Percentiles rank a stretch among this genome's conserved stretches.
Evolutionary conservation across 1,140 invertebrate genomes (phyloP).

Genomic region (Amphibalanus amphitrite): DNA sequence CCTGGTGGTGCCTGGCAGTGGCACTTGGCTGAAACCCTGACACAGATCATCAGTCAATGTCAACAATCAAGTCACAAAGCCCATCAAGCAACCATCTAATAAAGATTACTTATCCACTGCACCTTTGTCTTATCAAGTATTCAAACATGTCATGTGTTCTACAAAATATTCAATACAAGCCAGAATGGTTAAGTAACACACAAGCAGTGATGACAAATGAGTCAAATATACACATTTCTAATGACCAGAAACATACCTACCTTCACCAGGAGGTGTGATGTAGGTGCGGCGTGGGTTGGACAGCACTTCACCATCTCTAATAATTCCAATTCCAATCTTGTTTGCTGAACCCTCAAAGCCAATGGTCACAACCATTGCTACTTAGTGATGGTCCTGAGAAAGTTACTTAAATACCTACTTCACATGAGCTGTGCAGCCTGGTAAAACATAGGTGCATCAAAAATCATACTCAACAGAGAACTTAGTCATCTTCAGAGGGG

Average conservation of each 20-base stretch:
- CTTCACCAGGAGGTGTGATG: constrained; percentile 88
- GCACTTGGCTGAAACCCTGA: constrained; percentile 80
- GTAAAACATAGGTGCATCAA: too few relatives aligned
- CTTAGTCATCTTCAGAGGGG: too few relatives aligned
- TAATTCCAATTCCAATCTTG: constrained; percentile 92
- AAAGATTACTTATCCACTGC: too few relatives aligned
- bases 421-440: too few relatives aligned
- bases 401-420: too few relatives aligned
- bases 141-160: not conserved
- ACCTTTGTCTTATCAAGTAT: too few relatives aligned
- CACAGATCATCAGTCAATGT: not conserved
- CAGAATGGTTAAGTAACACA: too few relatives aligned
- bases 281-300: constrained; percentile 89
- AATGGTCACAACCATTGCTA: constrained; percentile 72
- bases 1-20: constrained; percentile 86
- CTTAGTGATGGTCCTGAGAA: too few relatives aligned
- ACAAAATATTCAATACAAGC: not conserved
- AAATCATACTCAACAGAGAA: too few relatives aligned
- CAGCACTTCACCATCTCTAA: constrained; percentile 78
- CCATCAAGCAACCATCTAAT: not conserved
- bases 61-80: not conserved
- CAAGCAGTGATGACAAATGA: not conserved
- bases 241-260: constrained; percentile 11
- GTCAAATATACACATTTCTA: too few relatives aligned
- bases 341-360: constrained; percentile 99